phyloP scores from a whole-genome alignment of 2,113 vertebrate species.

The Oceanodroma tethys region DNA sequence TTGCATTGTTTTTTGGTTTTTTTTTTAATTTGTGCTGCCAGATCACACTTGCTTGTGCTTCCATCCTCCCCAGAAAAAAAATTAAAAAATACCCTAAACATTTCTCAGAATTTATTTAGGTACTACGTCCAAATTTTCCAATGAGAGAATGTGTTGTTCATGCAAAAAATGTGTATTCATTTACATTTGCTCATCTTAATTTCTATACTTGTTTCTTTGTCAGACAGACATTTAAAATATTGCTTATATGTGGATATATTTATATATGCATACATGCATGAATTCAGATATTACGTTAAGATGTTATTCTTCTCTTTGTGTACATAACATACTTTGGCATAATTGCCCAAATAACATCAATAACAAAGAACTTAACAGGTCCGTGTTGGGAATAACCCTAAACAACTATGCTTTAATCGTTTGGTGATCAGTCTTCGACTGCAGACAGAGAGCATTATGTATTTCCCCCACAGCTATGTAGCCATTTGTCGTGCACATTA shows the following conservation, averaged over 20 bases:
- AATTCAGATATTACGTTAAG: neutral
- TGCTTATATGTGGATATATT: neutral
- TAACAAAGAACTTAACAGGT: neutral
- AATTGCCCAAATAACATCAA: neutral
- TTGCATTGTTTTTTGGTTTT: neutral
- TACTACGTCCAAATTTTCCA: neutral
- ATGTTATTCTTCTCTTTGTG: neutral
- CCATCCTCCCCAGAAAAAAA: neutral
- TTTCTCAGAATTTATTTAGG: neutral
- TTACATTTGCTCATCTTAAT: neutral
- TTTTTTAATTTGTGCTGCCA: neutral
- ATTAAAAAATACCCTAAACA: neutral
- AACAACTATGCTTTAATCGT: slow-evolving; percentile 13
- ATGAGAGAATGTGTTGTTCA: neutral
- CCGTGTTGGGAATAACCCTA: neutral
- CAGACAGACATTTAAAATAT: neutral
- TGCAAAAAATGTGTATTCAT: neutral
- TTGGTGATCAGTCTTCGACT: neutral
- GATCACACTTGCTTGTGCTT: neutral
- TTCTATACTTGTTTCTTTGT: neutral
- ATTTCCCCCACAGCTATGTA: neutral
- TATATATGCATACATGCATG: neutral
- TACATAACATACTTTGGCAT: neutral
- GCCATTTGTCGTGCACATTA: neutral
- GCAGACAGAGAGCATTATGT: neutral